Percentiles rank a stretch among this genome's conserved stretches.
Conservation (phyloP, 2,113 vertebrate genomes). For the Rousettus leschenaultii region DNA sequence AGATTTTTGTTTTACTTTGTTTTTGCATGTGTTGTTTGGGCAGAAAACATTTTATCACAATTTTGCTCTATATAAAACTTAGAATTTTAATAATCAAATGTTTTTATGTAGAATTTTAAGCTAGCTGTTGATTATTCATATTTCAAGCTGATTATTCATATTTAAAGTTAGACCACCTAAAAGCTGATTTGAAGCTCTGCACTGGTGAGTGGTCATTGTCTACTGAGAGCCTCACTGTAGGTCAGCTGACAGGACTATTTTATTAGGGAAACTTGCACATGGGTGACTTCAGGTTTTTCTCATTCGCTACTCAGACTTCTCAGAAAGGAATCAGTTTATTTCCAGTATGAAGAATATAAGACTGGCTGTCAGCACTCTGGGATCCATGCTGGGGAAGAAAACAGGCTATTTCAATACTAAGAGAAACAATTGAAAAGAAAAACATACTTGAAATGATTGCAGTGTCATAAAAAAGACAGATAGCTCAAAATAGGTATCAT, state of each 20-base stretch:
- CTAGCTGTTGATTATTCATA: background rate
- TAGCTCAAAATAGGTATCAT: background rate
- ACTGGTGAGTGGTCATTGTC: background rate
- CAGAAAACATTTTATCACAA: background rate
- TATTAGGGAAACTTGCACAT: background rate
- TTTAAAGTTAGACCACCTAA: background rate
- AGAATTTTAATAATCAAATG: background rate
- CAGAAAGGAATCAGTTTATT: background rate
- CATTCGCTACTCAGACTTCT: background rate
- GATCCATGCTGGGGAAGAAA: background rate
- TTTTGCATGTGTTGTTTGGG: background rate
- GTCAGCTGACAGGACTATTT: background rate
- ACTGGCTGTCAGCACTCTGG: background rate
- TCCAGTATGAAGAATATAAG: background rate
- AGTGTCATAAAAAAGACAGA: background rate
- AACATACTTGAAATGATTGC: background rate
- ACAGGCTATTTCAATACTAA: background rate
- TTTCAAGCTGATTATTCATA: background rate
- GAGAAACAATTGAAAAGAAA: background rate
- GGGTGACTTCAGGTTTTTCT: background rate
- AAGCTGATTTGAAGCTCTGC: background rate
- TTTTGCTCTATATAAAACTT: background rate
- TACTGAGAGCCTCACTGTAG: background rate
- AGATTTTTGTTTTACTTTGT: background rate
- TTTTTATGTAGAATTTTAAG: background rate